phyloP scores from a whole-genome alignment of 1,140 invertebrate genomes.

The Dufourea novaeangliae region DNA sequence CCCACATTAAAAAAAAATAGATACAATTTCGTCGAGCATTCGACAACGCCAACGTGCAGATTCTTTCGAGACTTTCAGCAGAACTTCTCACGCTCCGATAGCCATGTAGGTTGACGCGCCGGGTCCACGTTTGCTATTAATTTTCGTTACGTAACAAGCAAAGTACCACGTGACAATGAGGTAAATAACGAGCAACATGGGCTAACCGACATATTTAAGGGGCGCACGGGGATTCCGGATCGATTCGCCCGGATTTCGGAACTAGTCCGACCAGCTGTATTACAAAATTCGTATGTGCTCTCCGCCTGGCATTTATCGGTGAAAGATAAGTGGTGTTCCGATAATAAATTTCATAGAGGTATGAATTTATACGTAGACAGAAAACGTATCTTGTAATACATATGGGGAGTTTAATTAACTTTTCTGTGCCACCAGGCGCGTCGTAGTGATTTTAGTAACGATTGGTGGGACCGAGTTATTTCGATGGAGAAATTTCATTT shows the following conservation, averaged over 20 bases:
- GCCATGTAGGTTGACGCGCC: constrained; percentile 58
- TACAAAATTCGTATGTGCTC: background rate
- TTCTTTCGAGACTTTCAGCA: constrained; percentile 16
- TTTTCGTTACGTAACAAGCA: constrained; percentile 71
- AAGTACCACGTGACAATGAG: constrained; percentile 27
- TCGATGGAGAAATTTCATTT: too few relatives aligned
- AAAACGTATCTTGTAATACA: too few relatives aligned
- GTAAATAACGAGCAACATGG: background rate
- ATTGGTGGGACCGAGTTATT: too few relatives aligned
- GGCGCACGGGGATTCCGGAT: background rate
- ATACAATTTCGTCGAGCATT: background rate
- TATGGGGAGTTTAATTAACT: too few relatives aligned
- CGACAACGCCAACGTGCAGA: background rate
- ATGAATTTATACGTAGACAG: too few relatives aligned
- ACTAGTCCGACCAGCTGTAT: background rate
- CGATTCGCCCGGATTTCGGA: background rate
- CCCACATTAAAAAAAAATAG: too few relatives aligned
- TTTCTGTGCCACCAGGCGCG: too few relatives aligned
- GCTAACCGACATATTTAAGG: background rate
- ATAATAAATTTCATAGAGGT: too few relatives aligned
- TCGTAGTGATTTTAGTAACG: too few relatives aligned
- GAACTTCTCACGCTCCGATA: constrained; percentile 65
- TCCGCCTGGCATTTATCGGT: too few relatives aligned
- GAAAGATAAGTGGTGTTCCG: too few relatives aligned
- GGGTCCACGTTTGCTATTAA: constrained; percentile 67